Base-by-base conservation (phyloP, 2,888 invertebrate species). In the Drosophila borborema region DNA sequence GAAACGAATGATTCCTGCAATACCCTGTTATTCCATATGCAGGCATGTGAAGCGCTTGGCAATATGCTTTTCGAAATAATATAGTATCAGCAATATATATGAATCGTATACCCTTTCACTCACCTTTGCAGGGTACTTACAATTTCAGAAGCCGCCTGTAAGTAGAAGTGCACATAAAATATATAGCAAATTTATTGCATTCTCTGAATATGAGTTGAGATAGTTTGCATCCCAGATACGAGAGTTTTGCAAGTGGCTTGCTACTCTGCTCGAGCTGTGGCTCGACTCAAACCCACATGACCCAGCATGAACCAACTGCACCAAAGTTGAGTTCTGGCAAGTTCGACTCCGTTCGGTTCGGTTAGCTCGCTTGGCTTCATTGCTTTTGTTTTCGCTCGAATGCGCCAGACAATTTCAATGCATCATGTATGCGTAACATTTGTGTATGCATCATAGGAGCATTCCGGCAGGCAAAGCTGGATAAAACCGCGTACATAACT, bases 381-480 rank as follows among this genome's bases (percentile, higher is more conserved):
- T 74, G 74, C 72, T 59, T 72, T 80, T 79, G 69, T 77, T 77
- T 73, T 53, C 69, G 63, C 64, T 61, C 70, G 56, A 79, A 60
- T 77, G 80, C 61, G 59, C 23, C 18, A 45, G 43, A 66, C 62
- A 67, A 77, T 67, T 77, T 60, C 73, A 80, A 67, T 73, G 53
- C 72, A 48, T 53, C 59, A 55, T 59, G 77, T 76, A 80, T 80
- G 65, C 80, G 64, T 64, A 80, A 78, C 80, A 69, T 69, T 64
- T 72, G 43, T 59, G 58, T 34, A 70, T 69, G 49, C 64, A 31
- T 4, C 4, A 48, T 7, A 41, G 53, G 18, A 16, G 45, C 43
- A 59, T 45, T 45, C 28, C 1, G 28, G 14, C 40, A 18, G 3
- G 14, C 54, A 48, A 10, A 6, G 9, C 16, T 18, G 10, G 10